Evolutionary conservation across 2,113 vertebrate species (phyloP), one percentile per base, ranked within the genome.

Genomic region (Cebus imitator): DNA sequence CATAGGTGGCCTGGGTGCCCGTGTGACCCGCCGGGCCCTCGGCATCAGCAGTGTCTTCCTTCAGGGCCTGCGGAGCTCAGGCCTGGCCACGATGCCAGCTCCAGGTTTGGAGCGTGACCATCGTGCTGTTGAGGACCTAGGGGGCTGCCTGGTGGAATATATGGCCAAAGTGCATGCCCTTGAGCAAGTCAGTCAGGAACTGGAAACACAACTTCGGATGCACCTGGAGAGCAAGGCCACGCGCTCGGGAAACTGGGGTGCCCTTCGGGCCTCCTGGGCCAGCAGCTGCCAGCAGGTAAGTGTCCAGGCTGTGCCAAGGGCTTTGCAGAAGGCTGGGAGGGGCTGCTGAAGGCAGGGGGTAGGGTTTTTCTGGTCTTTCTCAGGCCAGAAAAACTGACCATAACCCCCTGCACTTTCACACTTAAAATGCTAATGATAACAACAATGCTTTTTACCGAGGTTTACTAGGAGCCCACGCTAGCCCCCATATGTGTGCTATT

Each of bases 11-110:
- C 97, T 99, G 96, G 99, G 99, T 73, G 99, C 99, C 4, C 99
- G 99, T 0, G 99, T 99, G 96, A 99, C 99, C 91, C 99, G 99
- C 88, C 98, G 99, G 32, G 99, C 99, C 64, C 98, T 99, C 97
- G 99, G 99, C 90, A 99, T 99, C 98, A 99, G 99, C 98, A 99
- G 99, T 25, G 99, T 99, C 92, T 99, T 99, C 98, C 98, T 99
- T 64, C 99, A 99, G 97, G 99, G 99, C 1, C 98, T 99, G 79
- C 98, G 99, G 97, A 99, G 99, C 98, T 99, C 98, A 70, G 97
- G 99, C 0, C 95, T 98, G 2, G 85, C 98, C 1, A 98, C 99
- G 0, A 98, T 99, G 1, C 89, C 99, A 3, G 94, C 98, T 57
- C 98, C 98, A 0, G 98, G 97, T 18, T 92, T 99, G 61, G 99